Evolutionary conservation across 2,113 vertebrate genomes (phyloP).

Genomic region (Heliornis fulica): DNA sequence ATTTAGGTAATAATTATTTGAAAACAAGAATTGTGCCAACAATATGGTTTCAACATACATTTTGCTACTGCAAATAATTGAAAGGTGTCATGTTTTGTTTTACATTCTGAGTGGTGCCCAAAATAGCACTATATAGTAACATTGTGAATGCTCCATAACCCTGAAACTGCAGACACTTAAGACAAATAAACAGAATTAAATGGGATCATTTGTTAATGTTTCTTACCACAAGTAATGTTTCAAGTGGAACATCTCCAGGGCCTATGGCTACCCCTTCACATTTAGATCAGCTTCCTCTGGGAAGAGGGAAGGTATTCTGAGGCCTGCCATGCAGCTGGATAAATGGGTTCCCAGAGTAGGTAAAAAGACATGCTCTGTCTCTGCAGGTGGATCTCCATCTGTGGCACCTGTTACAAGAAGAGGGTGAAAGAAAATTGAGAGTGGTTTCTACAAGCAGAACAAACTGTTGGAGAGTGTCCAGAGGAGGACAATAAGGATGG

Average conservation of each 20-base stretch:
- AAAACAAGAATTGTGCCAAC: not conserved
- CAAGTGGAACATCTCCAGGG: not conserved
- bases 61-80: not conserved
- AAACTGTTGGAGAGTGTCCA: too few species aligned
- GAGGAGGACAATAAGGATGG: too few species aligned
- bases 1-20: not conserved
- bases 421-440: not conserved
- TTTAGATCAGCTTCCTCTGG: not conserved
- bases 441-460: not conserved
- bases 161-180: not conserved
- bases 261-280: not conserved
- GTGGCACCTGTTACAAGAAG: not conserved
- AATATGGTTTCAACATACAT: not conserved
- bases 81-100: conserved; percentile 17
- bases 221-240: not conserved
- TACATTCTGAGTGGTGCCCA: not conserved
- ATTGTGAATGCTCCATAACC: not conserved
- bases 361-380: not conserved
- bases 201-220: not conserved
- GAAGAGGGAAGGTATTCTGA: not conserved
- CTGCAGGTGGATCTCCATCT: not conserved
- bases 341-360: not conserved
- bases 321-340: not conserved
- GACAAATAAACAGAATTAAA: conserved; percentile 13
- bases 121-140: not conserved